phyloP scores from a whole-genome alignment of 2,888 invertebrate genomes.

The Protula sp. region DNA sequence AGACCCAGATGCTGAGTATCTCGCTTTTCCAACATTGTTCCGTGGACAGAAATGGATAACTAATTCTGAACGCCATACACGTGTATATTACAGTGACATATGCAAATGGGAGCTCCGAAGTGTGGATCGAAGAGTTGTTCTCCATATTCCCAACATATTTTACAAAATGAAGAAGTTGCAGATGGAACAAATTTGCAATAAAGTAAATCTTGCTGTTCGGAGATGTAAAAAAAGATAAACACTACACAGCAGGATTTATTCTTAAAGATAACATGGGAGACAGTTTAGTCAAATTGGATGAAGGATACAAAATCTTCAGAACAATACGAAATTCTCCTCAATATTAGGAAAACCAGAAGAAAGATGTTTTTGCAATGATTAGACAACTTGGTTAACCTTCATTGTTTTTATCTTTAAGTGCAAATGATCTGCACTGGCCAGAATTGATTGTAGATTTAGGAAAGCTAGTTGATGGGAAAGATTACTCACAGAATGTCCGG shows the following conservation, averaged over 20 bases:
- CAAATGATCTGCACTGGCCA: background rate
- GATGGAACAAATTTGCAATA: background rate
- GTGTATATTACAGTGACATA: background rate
- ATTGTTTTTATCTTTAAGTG: background rate
- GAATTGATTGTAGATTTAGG: background rate
- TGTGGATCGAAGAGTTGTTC: background rate
- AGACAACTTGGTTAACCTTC: background rate
- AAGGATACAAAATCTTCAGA: background rate
- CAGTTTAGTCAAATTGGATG: background rate
- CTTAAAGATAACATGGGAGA: background rate
- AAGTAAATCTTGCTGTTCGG: background rate
- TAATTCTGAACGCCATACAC: background rate
- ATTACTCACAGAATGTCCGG: background rate
- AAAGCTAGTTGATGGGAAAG: background rate
- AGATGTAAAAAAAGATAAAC: background rate
- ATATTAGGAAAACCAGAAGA: background rate
- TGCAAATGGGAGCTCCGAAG: conserved; percentile 1
- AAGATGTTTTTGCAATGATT: conserved; percentile 1
- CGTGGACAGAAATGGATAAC: background rate
- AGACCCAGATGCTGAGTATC: background rate
- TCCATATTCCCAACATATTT: background rate
- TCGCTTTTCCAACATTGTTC: background rate
- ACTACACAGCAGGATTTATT: background rate
- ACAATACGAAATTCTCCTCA: background rate
- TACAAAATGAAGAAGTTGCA: conserved; percentile 1